Percentiles rank a stretch among this genome's conserved stretches.
Conservation (phyloP, 2,888 invertebrate genomes). For the Brenthis hecate region DNA sequence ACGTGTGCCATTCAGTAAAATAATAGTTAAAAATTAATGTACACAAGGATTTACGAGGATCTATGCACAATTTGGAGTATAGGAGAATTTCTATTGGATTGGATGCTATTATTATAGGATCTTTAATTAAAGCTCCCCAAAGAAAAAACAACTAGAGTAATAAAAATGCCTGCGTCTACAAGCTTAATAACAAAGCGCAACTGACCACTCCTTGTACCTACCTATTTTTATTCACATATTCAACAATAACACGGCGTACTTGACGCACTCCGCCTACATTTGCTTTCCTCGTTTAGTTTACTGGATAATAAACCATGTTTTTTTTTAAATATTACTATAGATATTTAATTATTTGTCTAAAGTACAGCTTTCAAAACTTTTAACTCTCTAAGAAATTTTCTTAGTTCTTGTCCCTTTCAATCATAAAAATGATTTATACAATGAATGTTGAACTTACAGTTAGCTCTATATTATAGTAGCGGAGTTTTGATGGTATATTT, state of each 20-base stretch:
- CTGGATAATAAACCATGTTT: not conserved
- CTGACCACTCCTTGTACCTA: constrained; percentile 17
- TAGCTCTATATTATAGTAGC: no score
- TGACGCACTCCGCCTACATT: not conserved
- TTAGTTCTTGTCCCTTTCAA: no score
- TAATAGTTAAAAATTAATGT: no score
- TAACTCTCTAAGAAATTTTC: no score
- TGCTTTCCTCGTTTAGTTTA: not conserved
- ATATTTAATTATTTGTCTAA: not conserved
- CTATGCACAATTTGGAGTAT: no score
- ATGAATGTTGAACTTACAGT: no score
- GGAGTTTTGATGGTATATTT: no score
- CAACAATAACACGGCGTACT: not conserved
- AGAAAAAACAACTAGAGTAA: not conserved
- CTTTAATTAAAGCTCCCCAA: constrained; percentile 1
- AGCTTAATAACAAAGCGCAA: constrained; percentile 9
- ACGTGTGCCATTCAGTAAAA: no score
- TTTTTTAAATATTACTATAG: not conserved
- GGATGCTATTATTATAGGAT: not conserved
- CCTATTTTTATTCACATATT: constrained; percentile 15
- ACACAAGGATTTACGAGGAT: no score
- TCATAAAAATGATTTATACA: no score
- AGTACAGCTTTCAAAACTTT: not conserved
- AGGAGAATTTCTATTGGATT: no score
- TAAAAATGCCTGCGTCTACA: constrained; percentile 20